Evolutionary conservation across 2,113 vertebrate species (phyloP).

Genomic region (Hippopotamus amphibius): DNA sequence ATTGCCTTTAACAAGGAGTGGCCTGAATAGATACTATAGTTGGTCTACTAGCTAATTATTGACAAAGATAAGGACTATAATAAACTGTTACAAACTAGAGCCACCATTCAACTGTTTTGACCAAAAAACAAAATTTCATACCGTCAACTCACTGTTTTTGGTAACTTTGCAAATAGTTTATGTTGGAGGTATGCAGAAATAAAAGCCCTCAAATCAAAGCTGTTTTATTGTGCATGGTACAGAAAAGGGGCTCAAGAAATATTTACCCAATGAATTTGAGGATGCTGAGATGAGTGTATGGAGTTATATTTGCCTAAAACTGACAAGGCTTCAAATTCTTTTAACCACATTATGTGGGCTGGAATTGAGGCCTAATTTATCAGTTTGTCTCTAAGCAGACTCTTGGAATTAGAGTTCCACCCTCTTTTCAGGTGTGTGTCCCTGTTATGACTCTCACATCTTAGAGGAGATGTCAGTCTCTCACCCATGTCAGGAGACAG

Average conservation of each 20-base stretch:
- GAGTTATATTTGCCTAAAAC: neutral
- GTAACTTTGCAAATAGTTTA: constrained; percentile 35
- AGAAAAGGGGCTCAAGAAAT: neutral
- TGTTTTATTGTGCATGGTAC: neutral
- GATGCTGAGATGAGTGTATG: neutral
- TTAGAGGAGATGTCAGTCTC: neutral
- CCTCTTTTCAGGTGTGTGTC: neutral
- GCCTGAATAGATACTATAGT: neutral
- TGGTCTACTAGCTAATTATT: constrained; percentile 58
- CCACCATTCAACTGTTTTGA: neutral
- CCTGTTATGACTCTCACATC: neutral
- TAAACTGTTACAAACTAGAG: neutral
- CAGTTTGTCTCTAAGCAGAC: neutral
- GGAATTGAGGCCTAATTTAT: neutral
- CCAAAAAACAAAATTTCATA: neutral
- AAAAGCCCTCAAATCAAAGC: neutral
- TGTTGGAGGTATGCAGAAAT: neutral
- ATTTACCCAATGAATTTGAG: neutral
- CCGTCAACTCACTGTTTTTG: neutral
- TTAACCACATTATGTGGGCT: neutral
- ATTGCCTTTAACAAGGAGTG: constrained; percentile 57
- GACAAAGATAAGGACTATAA: constrained; percentile 25
- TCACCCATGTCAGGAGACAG: neutral
- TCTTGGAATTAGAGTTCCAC: neutral
- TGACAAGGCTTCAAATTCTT: constrained; percentile 7